Evolutionary conservation across 2,888 invertebrate genomes (phyloP).

Genomic region (Mesochorus sp.): DNA sequence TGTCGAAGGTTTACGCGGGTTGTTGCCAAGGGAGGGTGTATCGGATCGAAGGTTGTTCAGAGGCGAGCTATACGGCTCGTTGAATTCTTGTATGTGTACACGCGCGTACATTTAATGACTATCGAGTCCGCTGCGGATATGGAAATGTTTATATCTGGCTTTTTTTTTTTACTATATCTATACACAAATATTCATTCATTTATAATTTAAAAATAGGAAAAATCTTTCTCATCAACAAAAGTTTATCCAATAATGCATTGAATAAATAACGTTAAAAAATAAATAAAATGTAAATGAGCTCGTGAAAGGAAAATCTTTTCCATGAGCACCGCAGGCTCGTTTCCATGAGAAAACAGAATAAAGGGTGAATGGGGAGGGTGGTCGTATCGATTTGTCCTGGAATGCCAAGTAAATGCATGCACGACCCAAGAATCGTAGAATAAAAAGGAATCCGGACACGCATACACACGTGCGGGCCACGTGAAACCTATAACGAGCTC

Average conservation of each 20-base stretch:
- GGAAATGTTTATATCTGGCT: constrained; percentile 4
- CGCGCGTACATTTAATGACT: not conserved
- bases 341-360: no score
- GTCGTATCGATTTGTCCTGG: no score
- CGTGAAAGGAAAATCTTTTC: no score
- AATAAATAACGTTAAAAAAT: no score
- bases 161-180: not conserved
- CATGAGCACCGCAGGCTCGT: no score
- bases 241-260: no score
- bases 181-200: not conserved
- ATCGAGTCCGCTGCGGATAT: constrained; percentile 15
- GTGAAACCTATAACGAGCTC: not conserved
- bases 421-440: not conserved
- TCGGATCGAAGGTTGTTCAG: constrained; percentile 36
- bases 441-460: constrained; percentile 20
- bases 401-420: not conserved
- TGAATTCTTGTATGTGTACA: not conserved
- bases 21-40: constrained; percentile 31
- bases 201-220: no score
- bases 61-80: constrained; percentile 28
- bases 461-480: constrained; percentile 37
- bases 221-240: no score
- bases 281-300: no score
- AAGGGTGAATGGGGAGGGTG: no score
- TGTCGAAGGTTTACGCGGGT: not conserved